Base-by-base conservation (phyloP, 2,888 invertebrate genomes). In the Arrhopalites spinosus region DNA sequence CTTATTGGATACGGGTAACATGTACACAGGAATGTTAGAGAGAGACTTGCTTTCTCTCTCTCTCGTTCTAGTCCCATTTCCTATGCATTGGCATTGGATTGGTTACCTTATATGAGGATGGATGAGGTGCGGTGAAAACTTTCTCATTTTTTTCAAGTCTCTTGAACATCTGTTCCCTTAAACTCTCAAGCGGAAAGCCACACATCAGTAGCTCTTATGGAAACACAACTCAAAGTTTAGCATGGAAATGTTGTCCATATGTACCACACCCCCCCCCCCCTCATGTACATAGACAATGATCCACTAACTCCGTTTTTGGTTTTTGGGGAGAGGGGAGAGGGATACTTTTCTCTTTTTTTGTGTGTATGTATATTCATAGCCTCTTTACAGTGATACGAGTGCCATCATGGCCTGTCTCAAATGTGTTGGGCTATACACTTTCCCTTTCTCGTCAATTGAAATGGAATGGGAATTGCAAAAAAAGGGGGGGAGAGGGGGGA, bases 391-490 rank as follows among this genome's bases (percentile, higher is more conserved):
- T n/a, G n/a, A n/a, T n/a, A n/a, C n/a, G 36, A 36, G 36, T 7
- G 36, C 11, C 36, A 36, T 36, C 3, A 36, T 36, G 36, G 11
- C 36, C 3, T 36, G 36, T 36, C 5, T 36, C 5, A 36, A 36
- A 36, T 36, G 36, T 36, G 36, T 36, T 36, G 36, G 3, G 11
- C 36, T 36, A 11, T 36, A 36, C 63, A n/a, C 2, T 63, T 30
- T 29, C n/a, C 30, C 59, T 61, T 30, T 27, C 30, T 27, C 63
- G 2, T 30, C 69, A 50, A 50, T 53, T 69, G 69, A 29, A 27
- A 25, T 27, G 3, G 5, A 53, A 53, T 69, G 69, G 69, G 56
- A 69, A 69, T 69, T 53, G 15, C n/a, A n/a, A n/a, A n/a, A n/a
- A n/a, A n/a, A n/a, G 23, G 25, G 2, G 25, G 47, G 50, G 27